Conservation (phyloP, 2,888 invertebrate genomes). For the Anagyrus pseudococci region DNA sequence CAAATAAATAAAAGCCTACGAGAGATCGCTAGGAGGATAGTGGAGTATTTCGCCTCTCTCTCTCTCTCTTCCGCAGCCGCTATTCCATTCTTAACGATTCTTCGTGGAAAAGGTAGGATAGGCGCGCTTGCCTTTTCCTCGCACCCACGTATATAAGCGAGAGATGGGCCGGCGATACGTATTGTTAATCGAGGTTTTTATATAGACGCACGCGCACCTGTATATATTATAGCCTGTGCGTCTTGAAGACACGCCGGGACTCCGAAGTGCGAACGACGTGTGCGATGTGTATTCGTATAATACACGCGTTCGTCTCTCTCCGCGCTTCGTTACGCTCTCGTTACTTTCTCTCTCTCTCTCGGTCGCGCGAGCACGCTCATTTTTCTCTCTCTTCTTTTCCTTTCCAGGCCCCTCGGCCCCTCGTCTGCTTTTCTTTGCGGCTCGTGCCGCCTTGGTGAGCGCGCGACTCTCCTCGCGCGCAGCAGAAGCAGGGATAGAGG, state of each 20-base stretch:
- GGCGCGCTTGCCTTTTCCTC: no score
- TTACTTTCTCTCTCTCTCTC: constrained; percentile 9
- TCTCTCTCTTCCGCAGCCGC: no score
- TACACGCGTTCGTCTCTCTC: background rate
- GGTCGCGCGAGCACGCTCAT: background rate
- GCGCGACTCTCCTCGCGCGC: background rate
- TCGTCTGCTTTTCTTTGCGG: background rate
- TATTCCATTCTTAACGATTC: no score
- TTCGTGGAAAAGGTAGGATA: no score
- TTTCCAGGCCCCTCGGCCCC: background rate
- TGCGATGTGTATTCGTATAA: background rate
- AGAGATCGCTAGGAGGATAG: no score
- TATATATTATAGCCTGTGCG: background rate
- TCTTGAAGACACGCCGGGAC: background rate
- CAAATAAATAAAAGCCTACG: no score
- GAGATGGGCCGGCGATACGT: background rate
- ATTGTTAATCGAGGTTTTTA: background rate
- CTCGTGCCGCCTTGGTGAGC: background rate
- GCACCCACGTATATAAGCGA: background rate
- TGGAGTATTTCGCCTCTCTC: no score
- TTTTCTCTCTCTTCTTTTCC: background rate
- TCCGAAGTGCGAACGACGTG: background rate
- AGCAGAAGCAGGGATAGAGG: background rate
- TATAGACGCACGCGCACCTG: constrained; percentile 4
- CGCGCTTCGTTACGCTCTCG: background rate